Conservation (phyloP, 2,888 invertebrate genomes). For the Microctonus aethiopoides region DNA sequence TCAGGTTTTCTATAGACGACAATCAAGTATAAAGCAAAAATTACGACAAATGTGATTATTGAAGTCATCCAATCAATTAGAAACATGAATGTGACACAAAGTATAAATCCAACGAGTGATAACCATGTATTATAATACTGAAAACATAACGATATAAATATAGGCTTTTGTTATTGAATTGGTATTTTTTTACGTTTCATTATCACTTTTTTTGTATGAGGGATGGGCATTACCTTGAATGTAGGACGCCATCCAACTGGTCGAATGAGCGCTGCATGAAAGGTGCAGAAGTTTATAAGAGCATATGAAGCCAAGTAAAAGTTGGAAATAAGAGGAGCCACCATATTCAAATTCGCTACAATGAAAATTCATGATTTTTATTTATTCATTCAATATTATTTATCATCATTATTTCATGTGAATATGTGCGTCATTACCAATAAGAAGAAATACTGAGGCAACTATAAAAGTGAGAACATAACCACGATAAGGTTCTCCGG, state of each 20-base stretch:
- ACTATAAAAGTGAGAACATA: slow-evolving; percentile 92
- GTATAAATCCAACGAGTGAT: slow-evolving; percentile 83
- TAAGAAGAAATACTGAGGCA: slow-evolving; percentile 85
- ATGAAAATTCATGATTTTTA: slow-evolving; percentile 22
- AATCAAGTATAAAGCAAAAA: slow-evolving; percentile 89
- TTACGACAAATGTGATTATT: slow-evolving; percentile 88
- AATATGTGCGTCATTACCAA: slow-evolving; percentile 73
- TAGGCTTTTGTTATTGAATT: too few relatives aligned
- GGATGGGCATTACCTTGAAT: slow-evolving; percentile 81
- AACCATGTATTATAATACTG: slow-evolving; percentile 95
- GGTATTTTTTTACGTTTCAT: too few relatives aligned
- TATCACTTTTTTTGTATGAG: neutral
- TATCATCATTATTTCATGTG: neutral
- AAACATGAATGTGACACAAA: slow-evolving; percentile 92
- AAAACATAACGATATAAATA: slow-evolving; percentile 54
- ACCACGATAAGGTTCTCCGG: slow-evolving; percentile 88
- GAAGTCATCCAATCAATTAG: slow-evolving; percentile 94
- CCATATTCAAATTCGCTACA: slow-evolving; percentile 86
- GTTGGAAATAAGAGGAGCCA: slow-evolving; percentile 94
- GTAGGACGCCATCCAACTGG: slow-evolving; percentile 92
- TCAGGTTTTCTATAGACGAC: slow-evolving; percentile 95
- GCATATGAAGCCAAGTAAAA: slow-evolving; percentile 95
- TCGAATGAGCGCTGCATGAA: slow-evolving; percentile 90
- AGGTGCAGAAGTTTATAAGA: slow-evolving; percentile 94
- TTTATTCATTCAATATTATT: neutral